Percentiles rank a stretch among this genome's conserved stretches.
phyloP scores from a whole-genome alignment of 2,797 vertebrate species.

The Monodelphis domestica region DNA sequence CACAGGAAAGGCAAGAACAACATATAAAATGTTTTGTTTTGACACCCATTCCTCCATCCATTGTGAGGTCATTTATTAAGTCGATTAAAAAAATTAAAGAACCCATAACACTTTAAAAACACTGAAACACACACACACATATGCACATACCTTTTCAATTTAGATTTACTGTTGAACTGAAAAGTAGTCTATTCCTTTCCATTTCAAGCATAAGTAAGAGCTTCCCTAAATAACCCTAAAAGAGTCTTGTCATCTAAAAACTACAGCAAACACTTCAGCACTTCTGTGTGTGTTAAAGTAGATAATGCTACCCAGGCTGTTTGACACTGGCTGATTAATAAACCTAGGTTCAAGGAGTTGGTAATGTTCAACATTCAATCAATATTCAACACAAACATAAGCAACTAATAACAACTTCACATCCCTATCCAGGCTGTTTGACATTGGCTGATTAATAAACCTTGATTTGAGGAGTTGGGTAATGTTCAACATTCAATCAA shows the following conservation, averaged over 20 bases:
- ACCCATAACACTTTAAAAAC: too few species aligned
- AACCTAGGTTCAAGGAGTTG: neutral
- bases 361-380: neutral
- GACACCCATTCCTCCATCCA: neutral
- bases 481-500: too few species aligned
- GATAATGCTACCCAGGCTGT: neutral
- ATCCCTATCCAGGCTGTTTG: neutral
- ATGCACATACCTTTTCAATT: neutral
- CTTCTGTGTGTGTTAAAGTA: neutral
- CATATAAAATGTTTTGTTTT: neutral
- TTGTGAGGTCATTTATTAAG: neutral
- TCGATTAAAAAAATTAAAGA: neutral
- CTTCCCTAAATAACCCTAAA: conserved; percentile 24
- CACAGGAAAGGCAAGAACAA: neutral
- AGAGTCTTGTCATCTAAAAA: conserved; percentile 5
- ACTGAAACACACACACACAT: neutral
- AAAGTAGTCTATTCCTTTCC: conserved; percentile 29
- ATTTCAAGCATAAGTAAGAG: neutral
- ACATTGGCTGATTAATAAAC: conserved; percentile 13
- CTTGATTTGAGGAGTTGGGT: neutral
- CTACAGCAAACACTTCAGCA: conserved; percentile 12
- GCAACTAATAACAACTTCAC: neutral
- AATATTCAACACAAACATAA: conserved; percentile 22
- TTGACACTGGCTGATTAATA: conserved; percentile 15
- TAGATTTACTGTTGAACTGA: conserved; percentile 13